Evolutionary conservation across 2,113 vertebrate species (phyloP), one percentile per base, ranked within the genome.

Genomic region (Capreolus pygargus): DNA sequence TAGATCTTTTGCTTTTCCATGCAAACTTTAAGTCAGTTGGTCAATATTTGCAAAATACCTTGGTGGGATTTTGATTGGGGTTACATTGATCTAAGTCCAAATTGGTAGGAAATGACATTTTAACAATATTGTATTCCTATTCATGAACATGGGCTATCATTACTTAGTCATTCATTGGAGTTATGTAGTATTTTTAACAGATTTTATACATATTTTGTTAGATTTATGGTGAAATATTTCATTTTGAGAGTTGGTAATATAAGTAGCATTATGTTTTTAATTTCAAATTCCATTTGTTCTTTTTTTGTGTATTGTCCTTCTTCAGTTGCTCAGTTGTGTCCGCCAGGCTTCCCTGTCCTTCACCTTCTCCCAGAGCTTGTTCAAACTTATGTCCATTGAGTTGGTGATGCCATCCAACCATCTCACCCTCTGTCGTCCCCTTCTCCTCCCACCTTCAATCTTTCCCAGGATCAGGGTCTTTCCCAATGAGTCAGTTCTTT

Each of bases 401-500:
- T 67, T 36, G 33, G 64, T 67, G 33, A 36, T 67, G 8, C 3
- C 33, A 36, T 67, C 16, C 33, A 67, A 19, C 64, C 33, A 21
- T 70, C 64, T 36, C 19, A 36, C 36, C 17, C 33, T 70, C n/a
- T 70, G n/a, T 70, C 0, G 5, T 36, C 64, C 64, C n/a, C n/a
- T 70, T 12, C 67, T 70, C 30, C 30, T 64, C n/a, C 67, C 19
- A 23, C 10, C 19, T 12, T 39, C n/a, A 39, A 39, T 70, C n/a
- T 70, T 70, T 39, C 67, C 67, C 67, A 70, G n/a, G n/a, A 39
- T 70, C 67, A 70, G n/a, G n/a, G 67, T 70, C n/a, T 70, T 70
- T 39, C 12, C 67, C 67, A 70, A 0, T 39, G n/a, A 70, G 19
- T 70, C 0, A 0, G 67, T 23, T 70, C 67, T 39, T 70, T 1